Evolutionary conservation across 2,888 invertebrate genomes (phyloP).

Genomic region (Automeris io): DNA sequence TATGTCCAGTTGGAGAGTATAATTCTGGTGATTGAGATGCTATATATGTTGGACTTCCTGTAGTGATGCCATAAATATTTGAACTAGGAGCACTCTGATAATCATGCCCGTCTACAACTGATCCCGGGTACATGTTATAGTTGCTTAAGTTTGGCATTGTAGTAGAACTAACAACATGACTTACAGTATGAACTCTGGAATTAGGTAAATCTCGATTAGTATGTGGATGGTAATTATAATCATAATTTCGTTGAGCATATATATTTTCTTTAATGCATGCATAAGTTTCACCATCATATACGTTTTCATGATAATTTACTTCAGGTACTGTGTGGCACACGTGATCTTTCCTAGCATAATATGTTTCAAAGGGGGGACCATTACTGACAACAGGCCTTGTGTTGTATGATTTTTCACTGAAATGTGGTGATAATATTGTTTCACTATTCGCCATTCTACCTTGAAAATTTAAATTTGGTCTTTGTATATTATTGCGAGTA

Average conservation of each 20-base stretch:
- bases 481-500: slow-evolving; percentile 50
- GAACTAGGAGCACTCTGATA: slow-evolving; percentile 50
- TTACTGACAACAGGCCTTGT: slow-evolving; percentile 45
- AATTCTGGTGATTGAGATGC: slow-evolving; percentile 65
- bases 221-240: slow-evolving; percentile 63
- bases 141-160: slow-evolving; percentile 71
- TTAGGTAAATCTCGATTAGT: slow-evolving; percentile 49
- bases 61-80: slow-evolving; percentile 52
- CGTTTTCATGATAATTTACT: slow-evolving; percentile 56
- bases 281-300: slow-evolving; percentile 57
- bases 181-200: slow-evolving; percentile 62
- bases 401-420: slow-evolving; percentile 46
- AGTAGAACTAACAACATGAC: slow-evolving; percentile 66
- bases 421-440: slow-evolving; percentile 48
- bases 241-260: slow-evolving; percentile 59
- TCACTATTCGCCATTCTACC: slow-evolving; percentile 57
- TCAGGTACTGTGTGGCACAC: slow-evolving; percentile 47
- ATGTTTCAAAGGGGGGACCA: slow-evolving; percentile 46
- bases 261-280: slow-evolving; percentile 59
- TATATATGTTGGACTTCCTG: slow-evolving; percentile 64
- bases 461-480: slow-evolving; percentile 60
- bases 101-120: slow-evolving; percentile 45
- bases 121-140: slow-evolving; percentile 47
- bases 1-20: slow-evolving; percentile 69
- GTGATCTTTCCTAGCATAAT: slow-evolving; percentile 55